phyloP scores from a whole-genome alignment of 2,888 invertebrate species.

The Lasioglossum leucozonium region DNA sequence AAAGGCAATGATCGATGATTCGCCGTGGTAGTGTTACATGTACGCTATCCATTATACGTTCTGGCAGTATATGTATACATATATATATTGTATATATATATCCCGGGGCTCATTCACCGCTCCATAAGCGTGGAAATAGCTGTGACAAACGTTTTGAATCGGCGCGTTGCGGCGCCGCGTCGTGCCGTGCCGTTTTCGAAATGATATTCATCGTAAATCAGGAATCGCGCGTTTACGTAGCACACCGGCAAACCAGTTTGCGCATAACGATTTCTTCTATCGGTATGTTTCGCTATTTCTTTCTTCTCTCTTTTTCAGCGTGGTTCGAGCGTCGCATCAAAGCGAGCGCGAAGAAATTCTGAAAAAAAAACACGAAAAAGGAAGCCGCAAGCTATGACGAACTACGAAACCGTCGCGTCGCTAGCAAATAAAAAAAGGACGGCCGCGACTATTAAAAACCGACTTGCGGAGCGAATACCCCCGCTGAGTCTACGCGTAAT shows the following conservation, averaged over 20 bases:
- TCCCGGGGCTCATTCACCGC: conserved; percentile 45
- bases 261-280: background rate
- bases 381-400: background rate
- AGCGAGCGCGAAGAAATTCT: background rate
- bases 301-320: background rate
- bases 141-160: conserved; percentile 51
- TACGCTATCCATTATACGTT: conserved; percentile 66
- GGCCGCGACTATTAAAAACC: background rate
- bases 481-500: background rate
- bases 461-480: background rate
- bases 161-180: no score
- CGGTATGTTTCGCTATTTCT: background rate
- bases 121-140: conserved; percentile 48
- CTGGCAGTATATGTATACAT: conserved; percentile 63
- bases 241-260: background rate
- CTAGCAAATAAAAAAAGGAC: no score
- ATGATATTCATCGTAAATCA: conserved; percentile 26
- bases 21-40: conserved; percentile 69
- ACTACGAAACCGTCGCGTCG: no score
- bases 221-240: background rate
- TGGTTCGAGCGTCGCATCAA: background rate
- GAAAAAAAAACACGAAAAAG: no score
- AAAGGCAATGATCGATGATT: conserved; percentile 81
- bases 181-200: conserved; percentile 25
- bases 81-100: conserved; percentile 51